These are phyloP conservation scores for Glaucopsyche alexis DNA, from an alignment of 2,888 invertebrate species.

Conservation along the genomic window DNA sequence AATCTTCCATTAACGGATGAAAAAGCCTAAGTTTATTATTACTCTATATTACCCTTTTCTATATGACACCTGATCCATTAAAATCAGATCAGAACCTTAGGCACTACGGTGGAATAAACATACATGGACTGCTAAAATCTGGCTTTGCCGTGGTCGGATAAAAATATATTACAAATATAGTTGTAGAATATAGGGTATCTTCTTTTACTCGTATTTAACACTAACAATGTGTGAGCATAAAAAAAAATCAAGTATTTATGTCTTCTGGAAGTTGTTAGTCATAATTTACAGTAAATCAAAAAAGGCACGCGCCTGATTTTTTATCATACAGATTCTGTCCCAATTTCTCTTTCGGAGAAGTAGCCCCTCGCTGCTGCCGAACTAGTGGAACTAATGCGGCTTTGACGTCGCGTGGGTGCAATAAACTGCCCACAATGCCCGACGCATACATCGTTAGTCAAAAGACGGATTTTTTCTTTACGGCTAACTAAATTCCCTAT, in stretches of 20 bases:
- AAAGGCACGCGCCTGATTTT: conserved; percentile 70
- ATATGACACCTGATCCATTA: too few species aligned
- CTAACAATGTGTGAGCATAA: too few species aligned
- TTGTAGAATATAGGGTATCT: too few species aligned
- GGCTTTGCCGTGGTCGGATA: too few species aligned
- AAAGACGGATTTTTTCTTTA: conserved; percentile 58
- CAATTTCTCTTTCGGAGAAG: conserved; percentile 70
- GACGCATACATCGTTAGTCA: conserved; percentile 63
- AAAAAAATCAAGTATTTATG: not conserved
- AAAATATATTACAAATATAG: too few species aligned
- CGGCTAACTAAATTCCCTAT: conserved; percentile 54
- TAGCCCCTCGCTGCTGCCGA: conserved; percentile 52
- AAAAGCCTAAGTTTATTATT: too few species aligned
- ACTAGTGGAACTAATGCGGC: conserved; percentile 76
- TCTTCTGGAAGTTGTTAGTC: not conserved
- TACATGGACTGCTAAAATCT: too few species aligned
- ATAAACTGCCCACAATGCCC: conserved; percentile 74
- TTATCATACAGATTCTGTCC: conserved; percentile 50
- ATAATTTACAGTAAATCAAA: conserved; percentile 25
- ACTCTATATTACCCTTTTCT: too few species aligned
- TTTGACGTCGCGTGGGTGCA: conserved; percentile 77
- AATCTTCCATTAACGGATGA: too few species aligned
- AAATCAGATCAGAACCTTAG: too few species aligned
- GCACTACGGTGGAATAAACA: too few species aligned
- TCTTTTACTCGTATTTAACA: too few species aligned